Evolutionary conservation across 2,797 vertebrate species (phyloP), one percentile per base, ranked within the genome.

Genomic region (Coilia nasus): DNA sequence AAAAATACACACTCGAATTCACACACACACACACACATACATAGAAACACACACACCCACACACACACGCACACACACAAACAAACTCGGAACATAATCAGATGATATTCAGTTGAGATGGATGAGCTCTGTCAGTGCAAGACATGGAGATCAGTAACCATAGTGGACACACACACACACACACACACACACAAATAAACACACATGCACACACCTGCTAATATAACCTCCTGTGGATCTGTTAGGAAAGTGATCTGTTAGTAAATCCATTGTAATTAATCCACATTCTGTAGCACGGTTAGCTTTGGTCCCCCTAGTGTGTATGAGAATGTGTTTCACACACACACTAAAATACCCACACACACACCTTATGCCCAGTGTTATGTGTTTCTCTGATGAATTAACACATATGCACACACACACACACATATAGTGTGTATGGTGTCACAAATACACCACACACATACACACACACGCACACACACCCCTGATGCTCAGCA

Each of bases 181-280:
- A 6, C 17, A 23, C 57, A 60, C 19, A 60, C 9, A 7, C 21
- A n/a, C 57, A 60, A 4, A n/a, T 19, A n/a, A 19, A 21, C 57
- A 60, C 21, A n/a, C 17, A n/a, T 17, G 21, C 10, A 11, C 60
- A 64, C 86, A 90, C 87, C 85, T 87, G 86, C 82, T 89, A 87
- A 89, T 59, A 60, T 87, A 88, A 81, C 86, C 84, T 87, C 83
- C 80, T 62, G 87, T 83, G 87, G 88, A 91, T 89, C 90, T 88
- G 81, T 85, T 35, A 86, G 87, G 87, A 87, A 89, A 59, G 50
- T 75, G 81, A 83, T 83, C 83, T 88, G 90, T 87, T 91, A 89
- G 92, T 87, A 90, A 90, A 92, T 85, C 90, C 81, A 84, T 86
- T 71, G 90, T 93, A 92, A 94, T 95, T 93, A 94, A 93, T 89